These are phyloP conservation scores for Rhodophaea formosa DNA, from an alignment of 2,888 invertebrate genomes.

Conservation along the genomic window DNA sequence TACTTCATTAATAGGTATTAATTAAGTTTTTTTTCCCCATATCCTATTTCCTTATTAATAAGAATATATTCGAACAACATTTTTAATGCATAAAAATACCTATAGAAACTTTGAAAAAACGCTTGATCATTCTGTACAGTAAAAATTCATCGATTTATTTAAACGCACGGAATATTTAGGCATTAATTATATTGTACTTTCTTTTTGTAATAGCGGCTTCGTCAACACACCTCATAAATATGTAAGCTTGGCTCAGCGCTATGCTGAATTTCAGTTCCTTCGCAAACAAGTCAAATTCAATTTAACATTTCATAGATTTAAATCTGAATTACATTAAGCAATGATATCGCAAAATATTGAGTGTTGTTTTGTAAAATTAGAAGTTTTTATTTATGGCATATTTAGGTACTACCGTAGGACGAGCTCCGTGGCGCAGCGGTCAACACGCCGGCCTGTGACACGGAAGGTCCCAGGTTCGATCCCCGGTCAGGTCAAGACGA, in stretches of 20 bases:
- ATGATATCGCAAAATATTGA: conserved; percentile 27
- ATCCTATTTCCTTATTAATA: no score
- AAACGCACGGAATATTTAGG: conserved; percentile 75
- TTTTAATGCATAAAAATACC: no score
- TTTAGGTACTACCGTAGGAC: no score
- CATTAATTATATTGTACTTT: conserved; percentile 78
- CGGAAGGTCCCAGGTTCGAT: no score
- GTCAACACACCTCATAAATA: conserved; percentile 76
- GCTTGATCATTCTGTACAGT: background rate
- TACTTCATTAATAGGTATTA: no score
- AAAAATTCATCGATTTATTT: conserved; percentile 72
- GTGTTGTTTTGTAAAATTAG: background rate
- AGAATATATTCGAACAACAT: no score
- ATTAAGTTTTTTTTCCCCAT: no score
- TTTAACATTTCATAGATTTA: conserved; percentile 54
- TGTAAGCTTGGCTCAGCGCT: conserved; percentile 63
- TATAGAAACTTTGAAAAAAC: no score
- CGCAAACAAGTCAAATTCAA: conserved; percentile 66
- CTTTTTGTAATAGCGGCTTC: conserved; percentile 59
- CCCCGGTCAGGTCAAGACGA: no score
- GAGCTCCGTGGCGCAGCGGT: no score
- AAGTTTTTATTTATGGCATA: no score
- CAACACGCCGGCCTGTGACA: no score
- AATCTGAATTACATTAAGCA: conserved; percentile 39
- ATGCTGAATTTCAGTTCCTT: conserved; percentile 60